These are phyloP conservation scores for Dolomedes plantarius DNA, from an alignment of 2,888 invertebrate genomes.

Conservation along the genomic window DNA sequence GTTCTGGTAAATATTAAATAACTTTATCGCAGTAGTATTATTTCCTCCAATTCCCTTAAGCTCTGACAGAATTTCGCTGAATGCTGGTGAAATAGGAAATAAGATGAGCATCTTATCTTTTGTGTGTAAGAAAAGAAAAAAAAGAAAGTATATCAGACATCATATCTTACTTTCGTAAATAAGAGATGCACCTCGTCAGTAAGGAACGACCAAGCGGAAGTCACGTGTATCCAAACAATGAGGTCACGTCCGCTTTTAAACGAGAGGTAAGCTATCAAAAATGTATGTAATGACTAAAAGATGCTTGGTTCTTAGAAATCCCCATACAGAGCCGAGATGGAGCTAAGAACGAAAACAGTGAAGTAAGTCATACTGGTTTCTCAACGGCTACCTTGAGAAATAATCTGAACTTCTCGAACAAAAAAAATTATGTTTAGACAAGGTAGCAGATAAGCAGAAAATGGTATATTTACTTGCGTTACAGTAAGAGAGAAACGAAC, in stretches of 20 bases:
- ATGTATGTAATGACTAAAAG: slow-evolving; percentile 50
- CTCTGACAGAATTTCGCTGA: background rate
- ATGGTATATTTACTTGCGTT: too few species aligned
- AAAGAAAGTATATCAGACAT: background rate
- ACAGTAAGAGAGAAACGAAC: too few species aligned
- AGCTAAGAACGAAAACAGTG: background rate
- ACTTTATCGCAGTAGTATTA: too few species aligned
- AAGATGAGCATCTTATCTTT: background rate
- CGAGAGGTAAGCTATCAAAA: slow-evolving; percentile 58
- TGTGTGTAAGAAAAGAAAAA: background rate
- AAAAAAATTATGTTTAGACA: too few species aligned
- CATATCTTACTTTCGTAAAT: slow-evolving; percentile 36
- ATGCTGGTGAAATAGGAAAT: background rate
- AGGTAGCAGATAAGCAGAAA: too few species aligned
- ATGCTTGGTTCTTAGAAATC: background rate
- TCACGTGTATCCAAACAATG: slow-evolving; percentile 68
- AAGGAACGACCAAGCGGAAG: slow-evolving; percentile 21
- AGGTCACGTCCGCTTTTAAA: slow-evolving; percentile 67
- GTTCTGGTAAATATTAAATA: too few species aligned
- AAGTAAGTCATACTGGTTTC: slow-evolving; percentile 9
- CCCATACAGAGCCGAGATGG: background rate
- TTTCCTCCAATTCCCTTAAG: background rate
- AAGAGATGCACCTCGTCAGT: slow-evolving; percentile 37
- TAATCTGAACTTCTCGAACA: too few species aligned
- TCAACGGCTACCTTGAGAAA: too few species aligned